Percentiles rank a stretch among this genome's conserved stretches.
phyloP scores from a whole-genome alignment of 2,888 invertebrate species.

The Dascillus cervinus region DNA sequence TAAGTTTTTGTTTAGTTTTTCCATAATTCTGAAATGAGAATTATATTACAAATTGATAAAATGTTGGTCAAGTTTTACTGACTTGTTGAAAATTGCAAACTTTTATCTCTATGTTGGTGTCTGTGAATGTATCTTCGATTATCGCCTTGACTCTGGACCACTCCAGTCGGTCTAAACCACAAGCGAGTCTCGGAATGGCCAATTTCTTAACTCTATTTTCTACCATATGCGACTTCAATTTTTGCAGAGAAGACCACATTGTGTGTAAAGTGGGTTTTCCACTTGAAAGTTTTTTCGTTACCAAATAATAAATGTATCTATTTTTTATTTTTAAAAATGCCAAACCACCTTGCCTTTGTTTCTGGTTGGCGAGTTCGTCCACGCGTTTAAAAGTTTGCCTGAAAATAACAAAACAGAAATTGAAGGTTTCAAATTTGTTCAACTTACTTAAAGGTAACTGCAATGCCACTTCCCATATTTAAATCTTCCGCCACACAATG shows the following conservation, averaged over 20 bases:
- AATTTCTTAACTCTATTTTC: slow-evolving; percentile 45
- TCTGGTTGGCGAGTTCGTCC: slow-evolving; percentile 36
- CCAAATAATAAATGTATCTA: slow-evolving; percentile 51
- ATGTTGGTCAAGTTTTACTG: too few species aligned
- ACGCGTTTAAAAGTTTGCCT: slow-evolving; percentile 34
- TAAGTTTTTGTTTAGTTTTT: too few species aligned
- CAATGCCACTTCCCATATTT: slow-evolving; percentile 51
- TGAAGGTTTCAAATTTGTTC: too few species aligned
- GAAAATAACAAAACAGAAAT: too few species aligned
- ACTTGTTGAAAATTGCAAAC: slow-evolving; percentile 46
- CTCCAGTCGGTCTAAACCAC: slow-evolving; percentile 57
- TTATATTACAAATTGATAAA: too few species aligned
- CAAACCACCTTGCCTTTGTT: slow-evolving; percentile 40
- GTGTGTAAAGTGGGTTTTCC: slow-evolving; percentile 46
- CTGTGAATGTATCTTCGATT: slow-evolving; percentile 46
- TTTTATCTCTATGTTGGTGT: slow-evolving; percentile 42
- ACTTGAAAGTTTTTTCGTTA: slow-evolving; percentile 50
- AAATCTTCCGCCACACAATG: slow-evolving; percentile 53
- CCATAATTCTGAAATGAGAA: too few species aligned
- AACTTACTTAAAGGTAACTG: slow-evolving; percentile 44
- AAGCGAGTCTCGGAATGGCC: slow-evolving; percentile 59
- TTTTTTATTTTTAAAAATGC: slow-evolving; percentile 42
- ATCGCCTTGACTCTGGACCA: slow-evolving; percentile 51
- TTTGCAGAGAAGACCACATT: slow-evolving; percentile 40
- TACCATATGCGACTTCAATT: slow-evolving; percentile 41